A percentile compares a stretch with the other conserved stretches of the same genome.
These are phyloP conservation scores for Epinotia ramella DNA, from an alignment of 2,888 invertebrate species.

Conservation along the genomic window DNA sequence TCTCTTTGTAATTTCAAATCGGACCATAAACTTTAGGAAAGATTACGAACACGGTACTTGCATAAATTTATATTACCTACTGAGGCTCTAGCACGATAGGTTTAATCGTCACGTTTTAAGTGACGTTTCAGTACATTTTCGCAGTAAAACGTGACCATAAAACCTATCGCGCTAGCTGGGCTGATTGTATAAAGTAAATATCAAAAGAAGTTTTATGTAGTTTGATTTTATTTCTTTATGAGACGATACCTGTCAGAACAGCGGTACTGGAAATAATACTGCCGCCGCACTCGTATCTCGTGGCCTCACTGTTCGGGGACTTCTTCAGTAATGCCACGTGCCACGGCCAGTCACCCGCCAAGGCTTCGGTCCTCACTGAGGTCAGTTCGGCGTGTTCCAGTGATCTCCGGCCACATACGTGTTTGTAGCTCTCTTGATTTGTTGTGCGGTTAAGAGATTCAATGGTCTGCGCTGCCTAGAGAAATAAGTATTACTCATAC, in stretches of 20 bases:
- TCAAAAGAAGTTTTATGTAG: background rate
- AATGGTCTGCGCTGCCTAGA: conserved; percentile 62
- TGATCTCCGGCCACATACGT: conserved; percentile 71
- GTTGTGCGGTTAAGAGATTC: conserved; percentile 61
- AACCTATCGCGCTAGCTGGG: too few relatives aligned
- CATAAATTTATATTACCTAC: too few relatives aligned
- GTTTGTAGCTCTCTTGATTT: conserved; percentile 53
- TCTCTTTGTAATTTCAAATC: too few relatives aligned
- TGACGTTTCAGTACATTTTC: too few relatives aligned
- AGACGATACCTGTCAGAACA: conserved; percentile 71
- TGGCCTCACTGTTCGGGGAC: conserved; percentile 48
- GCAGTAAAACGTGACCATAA: too few relatives aligned
- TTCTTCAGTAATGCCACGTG: conserved; percentile 71
- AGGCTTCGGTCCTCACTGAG: conserved; percentile 66
- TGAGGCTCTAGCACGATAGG: too few relatives aligned
- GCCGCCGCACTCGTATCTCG: conserved; percentile 73
- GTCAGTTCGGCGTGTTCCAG: conserved; percentile 70
- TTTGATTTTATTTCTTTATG: background rate
- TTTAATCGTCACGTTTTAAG: too few relatives aligned
- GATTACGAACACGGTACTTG: too few relatives aligned
- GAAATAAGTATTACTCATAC: conserved; percentile 42
- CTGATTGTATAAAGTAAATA: too few relatives aligned
- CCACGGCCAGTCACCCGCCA: conserved; percentile 80
- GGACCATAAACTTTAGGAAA: too few relatives aligned
- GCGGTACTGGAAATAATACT: conserved; percentile 74